Base-by-base conservation (phyloP, 2,113 vertebrate species). In the Scalopus aquaticus region DNA sequence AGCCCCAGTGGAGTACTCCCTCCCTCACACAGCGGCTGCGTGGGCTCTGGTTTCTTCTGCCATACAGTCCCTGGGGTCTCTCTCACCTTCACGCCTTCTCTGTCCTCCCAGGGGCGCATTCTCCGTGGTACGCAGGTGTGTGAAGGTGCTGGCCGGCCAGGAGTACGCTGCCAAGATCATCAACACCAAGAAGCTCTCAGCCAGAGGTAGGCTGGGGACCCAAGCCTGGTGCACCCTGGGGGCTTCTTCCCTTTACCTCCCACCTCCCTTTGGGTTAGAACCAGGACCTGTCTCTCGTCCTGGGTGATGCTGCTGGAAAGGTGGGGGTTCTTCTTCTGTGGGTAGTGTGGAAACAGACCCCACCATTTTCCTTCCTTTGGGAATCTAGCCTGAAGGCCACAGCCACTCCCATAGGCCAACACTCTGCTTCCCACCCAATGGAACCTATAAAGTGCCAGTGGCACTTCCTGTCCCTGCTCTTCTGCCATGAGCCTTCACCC, bases 111-210 rank as follows among this genome's bases (percentile, higher is more conserved):
- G 98, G 98, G 98, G 98, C 0, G 98, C 98, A 89, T 99, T 99
- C 97, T 99, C 98, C 2, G 98, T 99, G 0, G 98, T 99, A 16
- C 98, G 98, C 91, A 98, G 98, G 94, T 99, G 98, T 0, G 98
- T 99, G 97, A 99, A 99, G 97, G 98, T 99, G 85, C 89, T 99
- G 96, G 98, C 98, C 9, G 98, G 98, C 94, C 98, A 99, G 87
- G 98, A 99, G 89, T 99, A 99, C 90, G 98, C 98, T 0, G 98
- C 98, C 94, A 99, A 99, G 97, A 99, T 99, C 94, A 99, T 99
- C 98, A 99, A 99, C 74, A 99, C 98, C 92, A 99, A 99, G 98
- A 99, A 99, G 93, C 98, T 99, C 49, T 99, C 98, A 16, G 98
- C 98, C 94, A 97, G 98, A 97, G 98, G 98, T 99, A 84, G 90